Evolutionary conservation across 2,888 invertebrate genomes (phyloP).

Genomic region (Xanthia icteritia): DNA sequence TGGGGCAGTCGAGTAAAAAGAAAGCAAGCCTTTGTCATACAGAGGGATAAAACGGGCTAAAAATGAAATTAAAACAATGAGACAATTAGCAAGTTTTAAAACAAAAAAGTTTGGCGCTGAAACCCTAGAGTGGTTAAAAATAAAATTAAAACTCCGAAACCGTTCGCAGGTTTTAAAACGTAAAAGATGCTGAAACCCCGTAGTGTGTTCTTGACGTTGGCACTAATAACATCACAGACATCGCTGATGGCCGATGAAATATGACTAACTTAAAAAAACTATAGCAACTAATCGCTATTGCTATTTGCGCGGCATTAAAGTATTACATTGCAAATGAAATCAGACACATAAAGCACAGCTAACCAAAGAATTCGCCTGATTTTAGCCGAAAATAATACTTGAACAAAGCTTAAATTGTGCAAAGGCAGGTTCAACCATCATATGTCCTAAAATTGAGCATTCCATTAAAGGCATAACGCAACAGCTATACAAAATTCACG

Average conservation of each 20-base stretch:
- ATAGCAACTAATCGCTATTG: slow-evolving; percentile 5
- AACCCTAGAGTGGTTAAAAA: neutral
- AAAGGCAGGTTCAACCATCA: neutral
- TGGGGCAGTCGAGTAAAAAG: neutral
- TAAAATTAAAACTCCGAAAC: neutral
- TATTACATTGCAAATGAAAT: slow-evolving; percentile 10
- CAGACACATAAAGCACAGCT: slow-evolving; percentile 8
- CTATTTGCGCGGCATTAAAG: slow-evolving; percentile 8
- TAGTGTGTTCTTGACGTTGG: neutral
- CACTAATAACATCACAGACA: neutral
- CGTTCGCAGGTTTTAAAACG: neutral
- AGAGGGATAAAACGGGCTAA: neutral
- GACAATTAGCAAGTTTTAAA: neutral
- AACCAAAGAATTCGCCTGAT: slow-evolving; percentile 5
- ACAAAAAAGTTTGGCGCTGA: neutral
- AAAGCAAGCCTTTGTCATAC: neutral
- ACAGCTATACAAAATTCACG: slow-evolving; percentile 8
- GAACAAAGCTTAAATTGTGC: neutral
- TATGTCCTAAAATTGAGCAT: neutral
- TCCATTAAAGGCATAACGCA: slow-evolving; percentile 4
- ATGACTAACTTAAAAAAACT: neutral
- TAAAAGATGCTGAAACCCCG: neutral
- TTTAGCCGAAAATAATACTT: neutral
- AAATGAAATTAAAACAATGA: neutral
- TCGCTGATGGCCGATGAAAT: neutral